A percentile compares a stretch with the other conserved stretches of the same genome.
phyloP scores from a whole-genome alignment of 2,797 vertebrate genomes.

The Agapornis canus region DNA sequence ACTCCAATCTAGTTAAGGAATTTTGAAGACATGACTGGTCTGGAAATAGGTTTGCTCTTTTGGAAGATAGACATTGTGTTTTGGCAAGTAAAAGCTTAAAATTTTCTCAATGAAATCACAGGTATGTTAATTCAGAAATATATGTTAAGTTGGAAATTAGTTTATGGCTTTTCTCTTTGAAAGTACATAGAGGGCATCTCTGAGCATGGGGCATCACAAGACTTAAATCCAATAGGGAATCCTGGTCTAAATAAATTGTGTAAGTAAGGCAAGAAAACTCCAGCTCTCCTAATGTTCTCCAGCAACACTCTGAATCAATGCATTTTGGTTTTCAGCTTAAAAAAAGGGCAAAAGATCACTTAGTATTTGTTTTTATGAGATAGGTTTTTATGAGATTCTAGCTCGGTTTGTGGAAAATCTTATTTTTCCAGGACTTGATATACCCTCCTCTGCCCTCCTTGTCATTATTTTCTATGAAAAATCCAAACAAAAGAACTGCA shows the following conservation, averaged over 20 bases:
- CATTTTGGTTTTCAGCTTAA: background rate
- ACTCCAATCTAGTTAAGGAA: background rate
- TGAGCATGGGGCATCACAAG: background rate
- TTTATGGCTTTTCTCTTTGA: background rate
- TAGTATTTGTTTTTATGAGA: background rate
- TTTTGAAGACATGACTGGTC: background rate
- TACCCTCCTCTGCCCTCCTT: background rate
- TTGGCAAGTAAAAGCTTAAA: background rate
- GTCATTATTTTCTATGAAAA: background rate
- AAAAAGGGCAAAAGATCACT: background rate
- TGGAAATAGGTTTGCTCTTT: background rate
- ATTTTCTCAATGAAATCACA: rapidly evolving
- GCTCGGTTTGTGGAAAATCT: background rate
- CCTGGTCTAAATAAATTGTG: background rate
- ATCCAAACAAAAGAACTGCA: background rate
- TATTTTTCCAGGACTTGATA: background rate
- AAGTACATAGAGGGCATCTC: background rate
- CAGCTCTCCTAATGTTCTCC: background rate
- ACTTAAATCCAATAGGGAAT: background rate
- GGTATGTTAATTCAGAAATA: background rate
- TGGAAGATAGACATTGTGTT: background rate
- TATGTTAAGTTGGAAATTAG: background rate
- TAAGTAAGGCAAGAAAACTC: background rate
- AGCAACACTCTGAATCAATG: background rate
- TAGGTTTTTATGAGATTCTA: background rate